A percentile compares a stretch with the other conserved stretches of the same genome.
Evolutionary conservation across 2,797 vertebrate species (phyloP).

Genomic region (Poeciliopsis presidionis): DNA sequence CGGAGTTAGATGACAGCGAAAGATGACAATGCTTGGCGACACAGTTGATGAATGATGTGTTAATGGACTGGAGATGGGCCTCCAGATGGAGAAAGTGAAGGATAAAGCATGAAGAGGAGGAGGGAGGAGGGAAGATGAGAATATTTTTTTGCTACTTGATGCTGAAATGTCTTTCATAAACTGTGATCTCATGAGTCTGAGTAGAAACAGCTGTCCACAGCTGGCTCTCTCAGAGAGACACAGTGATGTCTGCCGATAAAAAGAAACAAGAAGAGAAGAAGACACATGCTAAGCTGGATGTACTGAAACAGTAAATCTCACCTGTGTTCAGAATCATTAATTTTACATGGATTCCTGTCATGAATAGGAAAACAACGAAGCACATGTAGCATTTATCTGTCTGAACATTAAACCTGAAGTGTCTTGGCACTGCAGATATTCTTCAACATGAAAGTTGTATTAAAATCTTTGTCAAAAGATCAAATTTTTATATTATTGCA

Average conservation of each 20-base stretch:
- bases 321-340: background rate
- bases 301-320: constrained; percentile 13
- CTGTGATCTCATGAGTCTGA: constrained; percentile 60
- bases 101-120: constrained; percentile 41
- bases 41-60: constrained; percentile 50
- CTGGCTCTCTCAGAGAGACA: constrained; percentile 3
- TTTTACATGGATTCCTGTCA: background rate
- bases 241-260: constrained; percentile 19
- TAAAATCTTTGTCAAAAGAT: background rate
- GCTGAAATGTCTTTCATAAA: constrained; percentile 40
- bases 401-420: background rate
- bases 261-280: constrained; percentile 7
- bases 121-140: constrained; percentile 36
- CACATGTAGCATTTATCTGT: background rate
- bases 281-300: constrained; percentile 44
- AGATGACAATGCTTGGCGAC: constrained; percentile 33
- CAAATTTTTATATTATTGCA: background rate
- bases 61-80: constrained; percentile 47
- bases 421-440: background rate
- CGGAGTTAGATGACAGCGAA: constrained; percentile 11
- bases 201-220: constrained; percentile 63
- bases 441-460: background rate
- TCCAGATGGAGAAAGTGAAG: constrained; percentile 50
- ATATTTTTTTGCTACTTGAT: constrained; percentile 19
- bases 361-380: background rate